Conservation (phyloP, 2,113 vertebrate species). For the Festucalex cinctus region DNA sequence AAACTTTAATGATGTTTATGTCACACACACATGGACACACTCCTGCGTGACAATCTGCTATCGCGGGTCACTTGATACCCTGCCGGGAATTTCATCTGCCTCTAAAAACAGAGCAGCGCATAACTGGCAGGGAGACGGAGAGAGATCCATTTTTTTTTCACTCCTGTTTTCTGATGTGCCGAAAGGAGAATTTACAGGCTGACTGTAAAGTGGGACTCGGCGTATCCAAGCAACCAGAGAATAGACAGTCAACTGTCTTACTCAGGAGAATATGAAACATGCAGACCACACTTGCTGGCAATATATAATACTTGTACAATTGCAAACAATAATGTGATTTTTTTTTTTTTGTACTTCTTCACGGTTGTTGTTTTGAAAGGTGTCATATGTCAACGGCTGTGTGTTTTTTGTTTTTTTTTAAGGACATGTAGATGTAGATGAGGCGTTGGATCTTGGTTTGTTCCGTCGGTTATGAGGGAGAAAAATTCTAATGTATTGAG, state of each 20-base stretch:
- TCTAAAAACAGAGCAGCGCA: constrained; percentile 63
- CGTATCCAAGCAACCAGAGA: constrained; percentile 9
- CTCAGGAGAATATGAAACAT: not conserved
- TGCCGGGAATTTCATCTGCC: constrained; percentile 39
- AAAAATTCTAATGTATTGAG: too few species aligned
- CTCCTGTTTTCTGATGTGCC: constrained; percentile 24
- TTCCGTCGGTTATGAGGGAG: too few species aligned
- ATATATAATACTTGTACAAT: not conserved
- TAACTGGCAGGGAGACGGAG: constrained; percentile 43
- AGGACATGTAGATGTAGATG: too few species aligned
- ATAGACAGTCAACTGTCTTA: not conserved
- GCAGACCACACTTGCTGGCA: not conserved
- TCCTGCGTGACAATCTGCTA: not conserved
- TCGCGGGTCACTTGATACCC: constrained; percentile 48
- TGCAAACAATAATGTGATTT: not conserved
- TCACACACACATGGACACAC: constrained; percentile 1
- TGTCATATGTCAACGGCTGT: too few species aligned
- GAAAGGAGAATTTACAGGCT: constrained; percentile 32
- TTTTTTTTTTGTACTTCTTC: not conserved
- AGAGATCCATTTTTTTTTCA: constrained; percentile 35
- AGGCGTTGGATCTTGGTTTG: too few species aligned
- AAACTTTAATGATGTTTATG: not conserved
- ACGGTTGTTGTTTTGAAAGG: not conserved
- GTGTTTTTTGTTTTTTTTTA: too few species aligned
- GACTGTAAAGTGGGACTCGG: constrained; percentile 2